Percentiles rank a stretch among this genome's conserved stretches.
These are phyloP conservation scores for Pipa parva DNA, from an alignment of 2,113 vertebrate species.

Conservation along the genomic window DNA sequence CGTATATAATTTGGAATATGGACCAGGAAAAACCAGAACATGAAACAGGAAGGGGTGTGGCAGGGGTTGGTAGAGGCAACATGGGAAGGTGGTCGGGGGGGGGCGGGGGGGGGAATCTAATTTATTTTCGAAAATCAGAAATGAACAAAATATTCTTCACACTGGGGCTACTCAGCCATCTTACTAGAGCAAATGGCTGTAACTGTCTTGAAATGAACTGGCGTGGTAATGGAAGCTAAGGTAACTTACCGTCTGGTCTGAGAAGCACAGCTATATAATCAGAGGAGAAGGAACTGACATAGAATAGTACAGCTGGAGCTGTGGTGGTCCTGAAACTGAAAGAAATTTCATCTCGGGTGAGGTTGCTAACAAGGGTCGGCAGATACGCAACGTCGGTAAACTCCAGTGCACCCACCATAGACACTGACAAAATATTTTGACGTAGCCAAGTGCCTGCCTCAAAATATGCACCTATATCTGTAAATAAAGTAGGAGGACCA, in stretches of 20 bases:
- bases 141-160: no score
- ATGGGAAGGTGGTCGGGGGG: no score
- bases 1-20: no score
- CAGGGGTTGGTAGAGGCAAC: no score
- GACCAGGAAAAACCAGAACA: no score
- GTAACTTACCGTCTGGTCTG: constrained; percentile 75
- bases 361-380: constrained; percentile 84
- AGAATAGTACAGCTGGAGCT: constrained; percentile 82
- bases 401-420: constrained; percentile 72
- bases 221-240: background rate
- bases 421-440: constrained; percentile 82
- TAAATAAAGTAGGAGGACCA: rapidly evolving
- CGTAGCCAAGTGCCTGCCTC: constrained; percentile 85
- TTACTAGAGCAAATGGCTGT: no score
- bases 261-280: constrained; percentile 92
- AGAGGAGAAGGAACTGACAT: constrained; percentile 87
- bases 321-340: constrained; percentile 92
- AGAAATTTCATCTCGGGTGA: constrained; percentile 90
- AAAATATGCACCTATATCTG: constrained; percentile 90
- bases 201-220: no score
- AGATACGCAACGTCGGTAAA: constrained; percentile 84
- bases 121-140: no score
- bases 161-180: no score
- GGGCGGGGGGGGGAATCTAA: no score
- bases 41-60: no score